Evolutionary conservation across 1,140 invertebrate genomes (phyloP), one percentile per base, ranked within the genome.

Genomic region (Macrobrachium rosenbergii): DNA sequence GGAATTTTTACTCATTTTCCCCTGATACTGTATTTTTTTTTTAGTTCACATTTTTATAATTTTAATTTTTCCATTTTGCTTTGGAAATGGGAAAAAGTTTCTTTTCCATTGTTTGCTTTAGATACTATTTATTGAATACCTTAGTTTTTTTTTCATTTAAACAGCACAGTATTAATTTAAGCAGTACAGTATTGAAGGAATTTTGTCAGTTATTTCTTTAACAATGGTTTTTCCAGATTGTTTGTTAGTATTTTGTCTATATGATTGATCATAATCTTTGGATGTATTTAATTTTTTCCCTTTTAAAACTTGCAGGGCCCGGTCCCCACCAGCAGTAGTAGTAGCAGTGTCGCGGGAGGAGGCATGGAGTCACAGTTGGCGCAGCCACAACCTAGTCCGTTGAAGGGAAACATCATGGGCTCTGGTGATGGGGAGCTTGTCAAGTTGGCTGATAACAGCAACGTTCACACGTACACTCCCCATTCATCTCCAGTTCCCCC

Each of bases 251-350:
- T 62, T 23, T 17, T 37, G 0, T 45, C 28, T n/a, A 59, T 60
- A 5, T 82, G 0, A 37, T 28, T 67, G 23, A 59, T 19, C 14
- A 3, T 78, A 23, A 52, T 11, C n/a, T n/a, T 19, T 5, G 7
- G 23, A 14, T 52, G 6, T 28, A 62, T n/a, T 5, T 12, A 23
- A 60, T 28, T 14, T 11, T 79, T 19, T 28, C 17, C 14, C 19
- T 63, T 6, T 28, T 77, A 17, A 37, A 43, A 43, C 12, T 77
- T 77, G 21, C 80, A 88, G 86, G 80, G 80, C 43, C 63, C 43
- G 63, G 79, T 64, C 80, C 85, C 85, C 75, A 87, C 84, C 87
- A 87, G 81, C 84, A 89, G 80, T 75, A 86, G 76, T 37, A 77
- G 23, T 52, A 79, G 52, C 78, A 80, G 60, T 78, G 79, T 73